Evolutionary conservation across 2,797 vertebrate genomes (phyloP), one percentile per base, ranked within the genome.

Genomic region (Esox lucius): DNA sequence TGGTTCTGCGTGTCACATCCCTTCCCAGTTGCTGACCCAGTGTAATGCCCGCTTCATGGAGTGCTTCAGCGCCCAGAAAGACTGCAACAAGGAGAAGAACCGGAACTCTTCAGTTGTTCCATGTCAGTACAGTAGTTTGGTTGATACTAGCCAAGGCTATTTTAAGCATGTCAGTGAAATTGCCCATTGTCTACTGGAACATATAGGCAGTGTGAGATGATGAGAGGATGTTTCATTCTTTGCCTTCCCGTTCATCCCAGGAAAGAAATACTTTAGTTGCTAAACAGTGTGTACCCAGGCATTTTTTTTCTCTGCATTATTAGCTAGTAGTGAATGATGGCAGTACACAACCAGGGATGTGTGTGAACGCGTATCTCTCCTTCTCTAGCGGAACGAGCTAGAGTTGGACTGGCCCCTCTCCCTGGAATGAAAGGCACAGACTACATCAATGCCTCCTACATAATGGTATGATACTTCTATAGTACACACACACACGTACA

Each of bases 51-150:
- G 96, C 82, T 97, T 96, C 0, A 93, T 95, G 84, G 97, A 99
- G 86, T 99, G 97, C 92, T 97, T 98, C 85, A 99, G 96, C 68
- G 97, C 97, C 80, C 96, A 98, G 92, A 99, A 99, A 88, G 96
- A 99, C 86, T 97, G 96, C 91, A 99, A 99, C 96, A 99, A 99
- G 93, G 97, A 98, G 85, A 99, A 99, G 93, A 99, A 99, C 93
- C 96, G 97, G 85, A 99, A 97, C 88, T 99, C 98, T 86, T 98
- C 97, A 1, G 97, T 99, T 15, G 97, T 99, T 90, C 98, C 98
- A 19, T 96, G 98, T 99, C 94, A 96, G 97, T 92, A 67, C 17
- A 56, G 19, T 56, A 7, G 19, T 56, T 56, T 53, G 3, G 35
- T 22, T 19, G 53, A 22, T 9, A 56, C 19, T 56, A 56, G 5